phyloP scores from a whole-genome alignment of 1,140 invertebrate species.

The Drosophila tropicalis region DNA sequence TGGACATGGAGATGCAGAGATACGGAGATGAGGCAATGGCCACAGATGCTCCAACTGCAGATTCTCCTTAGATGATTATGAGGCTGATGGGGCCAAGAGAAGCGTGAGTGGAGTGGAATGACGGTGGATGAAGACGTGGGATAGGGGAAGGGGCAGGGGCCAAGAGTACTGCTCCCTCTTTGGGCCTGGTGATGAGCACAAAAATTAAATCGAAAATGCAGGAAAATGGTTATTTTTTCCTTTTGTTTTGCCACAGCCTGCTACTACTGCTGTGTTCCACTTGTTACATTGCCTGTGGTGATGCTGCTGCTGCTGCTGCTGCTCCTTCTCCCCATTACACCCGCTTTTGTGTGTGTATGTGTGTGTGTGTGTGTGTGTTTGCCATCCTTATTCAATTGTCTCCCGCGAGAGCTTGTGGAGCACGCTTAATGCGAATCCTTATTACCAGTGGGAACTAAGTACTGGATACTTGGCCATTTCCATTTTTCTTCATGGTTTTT shows the following conservation, averaged over 20 bases:
- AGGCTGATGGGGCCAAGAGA: not conserved
- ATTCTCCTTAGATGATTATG: slow-evolving; percentile 1
- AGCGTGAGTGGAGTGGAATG: no score
- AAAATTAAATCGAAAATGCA: slow-evolving; percentile 79
- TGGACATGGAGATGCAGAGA: not conserved
- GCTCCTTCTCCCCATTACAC: not conserved
- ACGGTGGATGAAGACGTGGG: no score
- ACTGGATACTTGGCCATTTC: slow-evolving; percentile 32
- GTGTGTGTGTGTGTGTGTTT: slow-evolving; percentile 24
- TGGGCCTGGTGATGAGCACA: slow-evolving; percentile 65
- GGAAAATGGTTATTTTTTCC: slow-evolving; percentile 70
- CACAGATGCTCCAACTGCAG: slow-evolving; percentile 51
- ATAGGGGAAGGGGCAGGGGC: not conserved
- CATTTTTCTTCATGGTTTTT: slow-evolving; percentile 56
- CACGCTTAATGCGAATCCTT: slow-evolving; percentile 77
- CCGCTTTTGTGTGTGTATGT: not conserved
- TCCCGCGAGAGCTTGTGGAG: slow-evolving; percentile 68
- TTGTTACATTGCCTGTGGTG: slow-evolving; percentile 46
- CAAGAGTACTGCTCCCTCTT: not conserved
- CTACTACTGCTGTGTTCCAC: slow-evolving; percentile 33
- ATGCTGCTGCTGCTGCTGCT: no score
- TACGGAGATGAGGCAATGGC: slow-evolving; percentile 23
- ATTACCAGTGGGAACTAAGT: slow-evolving; percentile 67
- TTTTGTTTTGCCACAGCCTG: slow-evolving; percentile 49
- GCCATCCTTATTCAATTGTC: slow-evolving; percentile 71